These are phyloP conservation scores for Cranoglanis bouderius DNA, from an alignment of 2,113 vertebrate genomes.

Conservation along the genomic window DNA sequence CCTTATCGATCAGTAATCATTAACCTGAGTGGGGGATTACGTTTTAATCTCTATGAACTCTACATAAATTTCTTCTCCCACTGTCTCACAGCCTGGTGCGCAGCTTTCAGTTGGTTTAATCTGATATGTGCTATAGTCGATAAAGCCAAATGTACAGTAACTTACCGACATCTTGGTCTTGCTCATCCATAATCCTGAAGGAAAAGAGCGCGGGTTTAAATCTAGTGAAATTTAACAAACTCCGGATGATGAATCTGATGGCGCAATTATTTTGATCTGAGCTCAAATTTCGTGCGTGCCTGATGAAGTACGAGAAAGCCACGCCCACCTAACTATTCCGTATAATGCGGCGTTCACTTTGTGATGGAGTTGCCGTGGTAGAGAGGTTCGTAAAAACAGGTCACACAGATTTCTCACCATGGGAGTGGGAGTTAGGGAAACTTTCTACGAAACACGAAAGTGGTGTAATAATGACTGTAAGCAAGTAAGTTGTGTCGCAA, in stretches of 20 bases:
- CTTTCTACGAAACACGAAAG: neutral
- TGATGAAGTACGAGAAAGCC: neutral
- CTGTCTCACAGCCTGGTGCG: neutral
- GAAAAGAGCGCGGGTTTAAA: neutral
- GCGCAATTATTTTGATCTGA: neutral
- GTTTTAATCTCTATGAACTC: neutral
- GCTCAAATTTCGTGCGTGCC: neutral
- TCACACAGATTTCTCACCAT: neutral
- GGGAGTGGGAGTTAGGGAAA: neutral
- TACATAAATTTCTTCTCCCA: neutral
- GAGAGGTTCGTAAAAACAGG: neutral
- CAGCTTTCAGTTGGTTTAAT: neutral
- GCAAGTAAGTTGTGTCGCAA: neutral
- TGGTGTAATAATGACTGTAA: neutral
- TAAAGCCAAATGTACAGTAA: neutral
- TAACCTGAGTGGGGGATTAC: neutral
- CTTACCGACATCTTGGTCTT: slow-evolving; percentile 60
- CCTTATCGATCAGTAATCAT: neutral
- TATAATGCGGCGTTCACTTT: neutral
- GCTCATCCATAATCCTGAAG: slow-evolving; percentile 53
- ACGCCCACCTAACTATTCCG: neutral
- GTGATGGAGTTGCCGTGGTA: neutral
- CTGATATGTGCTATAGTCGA: neutral
- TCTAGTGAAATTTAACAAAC: neutral
- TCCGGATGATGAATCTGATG: neutral